Percentiles rank a stretch among this genome's conserved stretches.
phyloP scores from a whole-genome alignment of 2,113 vertebrate species.

The Protomyctophum bolini region DNA sequence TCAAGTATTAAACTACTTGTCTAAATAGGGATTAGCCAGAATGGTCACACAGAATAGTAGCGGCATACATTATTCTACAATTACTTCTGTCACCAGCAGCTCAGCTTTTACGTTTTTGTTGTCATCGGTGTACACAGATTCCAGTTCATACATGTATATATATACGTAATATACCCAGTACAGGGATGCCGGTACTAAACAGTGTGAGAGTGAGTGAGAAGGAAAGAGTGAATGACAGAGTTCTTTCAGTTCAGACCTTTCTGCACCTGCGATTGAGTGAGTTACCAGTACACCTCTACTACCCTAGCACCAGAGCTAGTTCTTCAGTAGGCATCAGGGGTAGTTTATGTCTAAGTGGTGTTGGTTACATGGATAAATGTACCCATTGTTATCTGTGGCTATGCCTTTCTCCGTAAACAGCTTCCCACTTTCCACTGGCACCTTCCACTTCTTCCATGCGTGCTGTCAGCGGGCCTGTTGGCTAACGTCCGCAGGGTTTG shows the following conservation, averaged over 20 bases:
- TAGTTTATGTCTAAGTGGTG: conserved; percentile 49
- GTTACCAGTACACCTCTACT: conserved; percentile 49
- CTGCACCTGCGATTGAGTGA: conserved; percentile 25
- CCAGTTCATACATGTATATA: too few species aligned
- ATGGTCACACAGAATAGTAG: too few species aligned
- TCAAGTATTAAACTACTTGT: too few species aligned
- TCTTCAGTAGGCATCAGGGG: conserved; percentile 42
- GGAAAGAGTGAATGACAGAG: background rate
- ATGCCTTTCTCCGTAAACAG: conserved; percentile 42
- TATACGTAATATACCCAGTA: too few species aligned
- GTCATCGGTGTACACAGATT: too few species aligned
- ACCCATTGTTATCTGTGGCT: conserved; percentile 53
- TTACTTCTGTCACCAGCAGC: too few species aligned
- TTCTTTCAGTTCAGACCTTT: background rate
- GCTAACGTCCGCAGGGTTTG: conserved; percentile 53
- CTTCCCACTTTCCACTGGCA: conserved; percentile 58
- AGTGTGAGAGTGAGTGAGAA: conserved; percentile 6
- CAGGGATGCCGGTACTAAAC: too few species aligned
- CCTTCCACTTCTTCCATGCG: conserved; percentile 19
- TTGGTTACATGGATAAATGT: conserved; percentile 59
- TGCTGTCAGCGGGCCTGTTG: background rate
- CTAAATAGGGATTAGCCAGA: too few species aligned
- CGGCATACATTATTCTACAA: too few species aligned
- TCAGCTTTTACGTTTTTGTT: too few species aligned
- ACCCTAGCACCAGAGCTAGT: conserved; percentile 11